phyloP scores from a whole-genome alignment of 2,797 vertebrate species.

The Eleutherodactylus coqui region DNA sequence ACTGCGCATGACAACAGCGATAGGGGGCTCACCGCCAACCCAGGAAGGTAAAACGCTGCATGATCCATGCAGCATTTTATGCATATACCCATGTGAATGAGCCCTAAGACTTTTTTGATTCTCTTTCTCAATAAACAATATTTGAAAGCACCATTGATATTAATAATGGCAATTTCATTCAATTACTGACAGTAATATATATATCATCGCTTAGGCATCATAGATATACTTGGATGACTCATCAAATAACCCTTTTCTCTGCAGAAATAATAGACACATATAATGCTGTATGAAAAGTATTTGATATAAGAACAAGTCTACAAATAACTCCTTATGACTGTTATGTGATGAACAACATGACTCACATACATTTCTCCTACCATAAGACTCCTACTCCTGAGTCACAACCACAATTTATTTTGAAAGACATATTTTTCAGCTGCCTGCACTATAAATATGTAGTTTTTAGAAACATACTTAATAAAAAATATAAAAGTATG shows the following conservation, averaged over 20 bases:
- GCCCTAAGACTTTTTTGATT: too few relatives aligned
- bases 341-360: background rate
- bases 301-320: background rate
- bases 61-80: too few relatives aligned
- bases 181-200: background rate
- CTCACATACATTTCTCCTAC: background rate
- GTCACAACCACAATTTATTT: background rate
- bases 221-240: background rate
- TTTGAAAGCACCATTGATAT: background rate
- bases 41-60: too few relatives aligned
- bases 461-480: background rate
- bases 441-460: background rate
- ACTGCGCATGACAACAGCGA: too few relatives aligned
- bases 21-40: too few relatives aligned
- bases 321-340: slow-evolving; percentile 18
- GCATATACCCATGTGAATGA: too few relatives aligned
- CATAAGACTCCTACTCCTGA: slow-evolving; percentile 18
- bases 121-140: background rate
- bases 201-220: background rate
- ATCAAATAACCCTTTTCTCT: background rate
- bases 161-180: background rate
- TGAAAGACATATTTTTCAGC: slow-evolving; percentile 22
- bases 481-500: background rate
- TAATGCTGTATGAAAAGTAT: background rate
- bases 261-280: background rate